phyloP scores from a whole-genome alignment of 2,888 invertebrate genomes.

The Automeris io region DNA sequence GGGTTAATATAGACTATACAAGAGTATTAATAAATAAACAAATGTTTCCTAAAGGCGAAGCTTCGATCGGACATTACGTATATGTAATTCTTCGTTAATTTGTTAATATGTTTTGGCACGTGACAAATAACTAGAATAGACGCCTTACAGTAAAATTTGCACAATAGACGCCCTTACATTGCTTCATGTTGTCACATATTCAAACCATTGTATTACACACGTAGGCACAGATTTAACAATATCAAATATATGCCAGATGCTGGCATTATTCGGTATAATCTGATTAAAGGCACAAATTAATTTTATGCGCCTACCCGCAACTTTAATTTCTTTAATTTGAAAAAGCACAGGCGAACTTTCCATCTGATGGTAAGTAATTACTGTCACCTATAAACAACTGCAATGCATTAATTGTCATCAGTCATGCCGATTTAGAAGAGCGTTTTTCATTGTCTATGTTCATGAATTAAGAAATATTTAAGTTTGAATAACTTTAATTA shows the following conservation, averaged over 20 bases:
- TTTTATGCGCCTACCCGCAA: too few species aligned
- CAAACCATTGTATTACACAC: constrained; percentile 10
- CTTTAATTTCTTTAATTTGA: too few species aligned
- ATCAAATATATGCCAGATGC: constrained; percentile 1
- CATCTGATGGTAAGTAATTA: too few species aligned
- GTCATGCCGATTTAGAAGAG: too few species aligned
- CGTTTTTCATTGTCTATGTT: too few species aligned
- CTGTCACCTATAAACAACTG: too few species aligned
- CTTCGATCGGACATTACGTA: not conserved
- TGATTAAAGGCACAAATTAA: too few species aligned
- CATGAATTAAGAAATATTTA: too few species aligned
- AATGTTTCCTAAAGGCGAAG: not conserved
- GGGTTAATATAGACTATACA: too few species aligned
- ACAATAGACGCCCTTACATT: constrained; percentile 3
- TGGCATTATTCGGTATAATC: not conserved
- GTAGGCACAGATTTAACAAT: constrained; percentile 5
- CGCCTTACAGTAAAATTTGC: constrained; percentile 13
- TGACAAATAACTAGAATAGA: constrained; percentile 19
- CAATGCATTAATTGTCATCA: too few species aligned
- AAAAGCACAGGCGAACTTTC: too few species aligned
- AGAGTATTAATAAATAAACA: not conserved
- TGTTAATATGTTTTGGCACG: constrained; percentile 29
- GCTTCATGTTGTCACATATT: not conserved
- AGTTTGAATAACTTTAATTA: too few species aligned
- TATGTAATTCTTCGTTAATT: constrained; percentile 37